A percentile compares a stretch with the other conserved stretches of the same genome.
phyloP scores from a whole-genome alignment of 2,113 vertebrate genomes.

The Lota lota region DNA sequence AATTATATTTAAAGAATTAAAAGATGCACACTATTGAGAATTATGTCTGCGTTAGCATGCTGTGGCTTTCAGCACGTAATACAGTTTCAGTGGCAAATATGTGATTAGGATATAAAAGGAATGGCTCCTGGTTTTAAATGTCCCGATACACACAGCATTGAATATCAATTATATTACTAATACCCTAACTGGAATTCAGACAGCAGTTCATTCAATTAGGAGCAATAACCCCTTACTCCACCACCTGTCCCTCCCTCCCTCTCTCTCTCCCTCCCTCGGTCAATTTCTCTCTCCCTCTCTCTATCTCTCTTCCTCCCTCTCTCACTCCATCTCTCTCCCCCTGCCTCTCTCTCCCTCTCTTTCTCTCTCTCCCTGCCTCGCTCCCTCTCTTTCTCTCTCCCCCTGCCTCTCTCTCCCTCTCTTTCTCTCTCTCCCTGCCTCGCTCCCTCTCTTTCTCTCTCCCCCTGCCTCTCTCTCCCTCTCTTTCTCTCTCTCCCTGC shows the following conservation, averaged over 20 bases:
- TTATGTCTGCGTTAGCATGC: too few relatives aligned
- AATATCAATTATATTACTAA: slow-evolving; percentile 13
- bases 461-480: slow-evolving; percentile 43
- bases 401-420: slow-evolving; percentile 24
- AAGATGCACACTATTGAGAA: too few relatives aligned
- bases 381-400: slow-evolving; percentile 39
- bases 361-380: slow-evolving; percentile 3
- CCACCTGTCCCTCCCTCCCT: slow-evolving; percentile 26
- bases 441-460: too few relatives aligned
- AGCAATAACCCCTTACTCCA: too few relatives aligned
- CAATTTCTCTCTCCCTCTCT: slow-evolving; percentile 36
- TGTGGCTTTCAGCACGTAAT: too few relatives aligned
- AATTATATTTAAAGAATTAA: too few relatives aligned
- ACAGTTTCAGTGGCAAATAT: too few relatives aligned
- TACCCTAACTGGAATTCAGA: slow-evolving; percentile 8
- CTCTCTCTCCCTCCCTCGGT: background rate
- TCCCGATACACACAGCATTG: slow-evolving; percentile 52
- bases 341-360: slow-evolving; percentile 43
- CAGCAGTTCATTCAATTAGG: slow-evolving; percentile 66
- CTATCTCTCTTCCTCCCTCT: slow-evolving; percentile 31
- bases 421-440: slow-evolving; percentile 34
- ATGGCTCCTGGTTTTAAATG: slow-evolving; percentile 40
- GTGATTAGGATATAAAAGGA: slow-evolving; percentile 21
- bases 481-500: too few relatives aligned
- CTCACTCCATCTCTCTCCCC: background rate